Base-by-base conservation (phyloP, 2,113 vertebrate species). In the Seriola quinqueradiata region DNA sequence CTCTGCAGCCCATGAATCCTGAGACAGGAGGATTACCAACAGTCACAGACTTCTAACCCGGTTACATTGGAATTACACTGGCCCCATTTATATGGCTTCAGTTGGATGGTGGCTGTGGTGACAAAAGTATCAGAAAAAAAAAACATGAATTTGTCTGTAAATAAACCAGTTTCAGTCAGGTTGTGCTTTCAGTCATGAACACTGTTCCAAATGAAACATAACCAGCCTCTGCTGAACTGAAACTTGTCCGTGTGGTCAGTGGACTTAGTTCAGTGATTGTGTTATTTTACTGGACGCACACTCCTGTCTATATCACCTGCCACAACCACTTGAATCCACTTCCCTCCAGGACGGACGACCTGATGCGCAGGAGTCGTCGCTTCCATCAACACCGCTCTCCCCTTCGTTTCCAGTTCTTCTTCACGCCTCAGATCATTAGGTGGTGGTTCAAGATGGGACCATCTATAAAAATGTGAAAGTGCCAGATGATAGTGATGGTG, bases 391-490 rank as follows among this genome's bases (percentile, higher is more conserved):
- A 55, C 25, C 38, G 42, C 61, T 66, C 36, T 75, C 54, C 4
- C n/a, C 21, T 50, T 40, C 6, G 19, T 61, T 64, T 75, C 64
- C 66, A 7, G 34, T 42, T 64, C 32, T 34, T 68, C 65, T 1
- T 3, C 14, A 71, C 5, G 7, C 50, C 55, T 64, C 28, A n/a
- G 34, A 50, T 60, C 16, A 9, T 55, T 25, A 23, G 36, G 36
- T 36, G 79, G 65, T 81, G 74, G 74, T 70, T 85, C 46, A 36
- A 57, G 32, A 25, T 81, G 63, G 57, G 52, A 84, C 21, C 16
- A 6, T 23, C 4, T 0, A 25, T 16, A 4, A 25, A 73, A 57
- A 63, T 14, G 55, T 65, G 57, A 76, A 72, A 32, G 65, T 63
- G 73, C 70, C 78, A 71, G 67, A 23, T 14, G 55, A 63, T 50